Conservation (phyloP, 2,797 vertebrate species). For the Picus viridis region DNA sequence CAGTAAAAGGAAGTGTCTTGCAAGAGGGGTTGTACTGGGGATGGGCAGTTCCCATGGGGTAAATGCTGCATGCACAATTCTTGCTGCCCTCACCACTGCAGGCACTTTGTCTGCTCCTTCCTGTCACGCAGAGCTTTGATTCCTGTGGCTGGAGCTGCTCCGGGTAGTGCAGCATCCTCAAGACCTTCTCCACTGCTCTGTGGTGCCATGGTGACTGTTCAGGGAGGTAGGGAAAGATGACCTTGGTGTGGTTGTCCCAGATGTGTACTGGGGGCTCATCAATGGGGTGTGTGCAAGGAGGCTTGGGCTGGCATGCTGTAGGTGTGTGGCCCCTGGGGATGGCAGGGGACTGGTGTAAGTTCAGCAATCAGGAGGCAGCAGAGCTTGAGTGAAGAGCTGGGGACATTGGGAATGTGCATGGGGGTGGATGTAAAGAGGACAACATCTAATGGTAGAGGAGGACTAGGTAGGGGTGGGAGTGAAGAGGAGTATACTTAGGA, state of each 20-base stretch:
- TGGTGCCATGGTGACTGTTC: neutral
- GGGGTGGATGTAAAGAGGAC: neutral
- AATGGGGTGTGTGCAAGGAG: neutral
- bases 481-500: neutral
- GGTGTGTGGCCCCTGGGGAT: too few species aligned
- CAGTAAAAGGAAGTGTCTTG: constrained; percentile 34
- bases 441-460: neutral
- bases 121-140: neutral
- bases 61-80: neutral
- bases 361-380: neutral
- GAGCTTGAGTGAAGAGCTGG: neutral
- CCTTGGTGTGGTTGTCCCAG: neutral
- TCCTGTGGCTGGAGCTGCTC: fast-evolving
- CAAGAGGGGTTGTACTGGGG: neutral
- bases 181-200: neutral
- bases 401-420: fast-evolving
- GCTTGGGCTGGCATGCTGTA: neutral
- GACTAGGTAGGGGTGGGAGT: neutral
- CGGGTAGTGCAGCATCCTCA: neutral
- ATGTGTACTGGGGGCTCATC: fast-evolving
- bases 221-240: neutral
- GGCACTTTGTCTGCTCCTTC: neutral
- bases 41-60: neutral
- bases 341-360: neutral
- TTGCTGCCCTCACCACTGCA: neutral